phyloP scores from a whole-genome alignment of 2,797 vertebrate genomes.

The Hippocampus kuda region DNA sequence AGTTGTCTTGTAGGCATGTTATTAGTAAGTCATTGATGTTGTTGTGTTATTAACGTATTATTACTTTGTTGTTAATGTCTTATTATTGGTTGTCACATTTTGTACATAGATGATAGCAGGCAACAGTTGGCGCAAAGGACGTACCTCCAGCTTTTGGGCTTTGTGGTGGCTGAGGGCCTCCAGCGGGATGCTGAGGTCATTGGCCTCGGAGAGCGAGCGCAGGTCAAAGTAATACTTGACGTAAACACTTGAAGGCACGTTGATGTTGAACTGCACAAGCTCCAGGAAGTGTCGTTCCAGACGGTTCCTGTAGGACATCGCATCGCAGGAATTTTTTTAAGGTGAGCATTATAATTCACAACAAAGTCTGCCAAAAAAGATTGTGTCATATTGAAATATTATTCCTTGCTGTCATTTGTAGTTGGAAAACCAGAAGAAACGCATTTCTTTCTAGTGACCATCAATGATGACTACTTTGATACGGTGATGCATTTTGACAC shows the following conservation, averaged over 20 bases:
- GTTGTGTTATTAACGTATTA: background rate
- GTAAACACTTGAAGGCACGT: conserved; percentile 94
- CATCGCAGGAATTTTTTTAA: too few relatives aligned
- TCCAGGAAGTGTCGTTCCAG: conserved; percentile 93
- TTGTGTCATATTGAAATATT: too few relatives aligned
- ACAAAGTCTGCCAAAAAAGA: too few relatives aligned
- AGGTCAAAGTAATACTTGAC: conserved; percentile 99
- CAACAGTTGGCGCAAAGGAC: background rate
- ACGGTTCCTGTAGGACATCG: conserved; percentile 77
- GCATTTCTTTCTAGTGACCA: too few relatives aligned
- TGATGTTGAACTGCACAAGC: conserved; percentile 96
- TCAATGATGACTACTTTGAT: too few relatives aligned
- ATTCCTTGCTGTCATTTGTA: too few relatives aligned
- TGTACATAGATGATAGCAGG: background rate
- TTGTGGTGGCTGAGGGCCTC: conserved; percentile 90
- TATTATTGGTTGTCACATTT: background rate
- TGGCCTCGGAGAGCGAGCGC: conserved; percentile 86
- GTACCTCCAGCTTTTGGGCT: conserved; percentile 87
- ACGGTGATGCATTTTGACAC: too few relatives aligned
- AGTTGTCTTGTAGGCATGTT: background rate
- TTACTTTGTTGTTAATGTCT: background rate
- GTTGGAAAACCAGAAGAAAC: too few relatives aligned
- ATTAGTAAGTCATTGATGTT: background rate
- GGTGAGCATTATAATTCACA: too few relatives aligned
- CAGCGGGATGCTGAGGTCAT: conserved; percentile 89